phyloP scores from a whole-genome alignment of 2,797 vertebrate species.

The Oryzias dopingdopingensis region DNA sequence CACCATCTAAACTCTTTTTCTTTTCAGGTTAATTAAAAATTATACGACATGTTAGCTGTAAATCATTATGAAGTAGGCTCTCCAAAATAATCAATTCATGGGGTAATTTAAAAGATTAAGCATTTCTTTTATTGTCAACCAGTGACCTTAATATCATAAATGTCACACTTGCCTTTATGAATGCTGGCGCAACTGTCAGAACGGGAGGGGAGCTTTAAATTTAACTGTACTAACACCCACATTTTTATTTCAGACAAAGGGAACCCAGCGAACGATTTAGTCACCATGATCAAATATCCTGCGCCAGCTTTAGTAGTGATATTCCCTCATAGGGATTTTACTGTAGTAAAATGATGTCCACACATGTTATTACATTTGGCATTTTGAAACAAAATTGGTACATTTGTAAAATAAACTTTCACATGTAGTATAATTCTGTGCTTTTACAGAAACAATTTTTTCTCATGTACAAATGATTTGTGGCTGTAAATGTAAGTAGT shows the following conservation, averaged over 20 bases:
- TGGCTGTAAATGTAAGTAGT: no score
- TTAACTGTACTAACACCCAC: constrained; percentile 42
- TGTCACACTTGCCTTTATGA: constrained; percentile 54
- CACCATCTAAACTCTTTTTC: constrained; percentile 33
- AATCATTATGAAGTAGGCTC: constrained; percentile 66
- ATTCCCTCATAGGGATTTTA: no score
- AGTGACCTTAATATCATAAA: constrained; percentile 69
- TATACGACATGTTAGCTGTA: constrained; percentile 72
- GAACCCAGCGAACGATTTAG: constrained; percentile 12
- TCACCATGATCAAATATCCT: constrained; percentile 7
- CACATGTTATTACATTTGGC: no score
- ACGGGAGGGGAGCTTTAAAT: constrained; percentile 46
- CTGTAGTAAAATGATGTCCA: no score
- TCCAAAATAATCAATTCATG: constrained; percentile 64
- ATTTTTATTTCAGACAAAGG: constrained; percentile 45
- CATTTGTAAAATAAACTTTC: no score
- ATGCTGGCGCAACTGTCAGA: constrained; percentile 42
- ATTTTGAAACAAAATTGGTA: no score
- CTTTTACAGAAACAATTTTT: no score
- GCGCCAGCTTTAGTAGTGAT: no score
- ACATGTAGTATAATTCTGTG: no score
- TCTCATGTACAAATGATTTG: no score
- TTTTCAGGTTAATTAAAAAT: constrained; percentile 77
- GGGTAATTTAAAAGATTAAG: constrained; percentile 72
- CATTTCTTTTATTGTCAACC: constrained; percentile 69